Conservation (phyloP, 2,113 vertebrate species). For the Hiodon tergisus region DNA sequence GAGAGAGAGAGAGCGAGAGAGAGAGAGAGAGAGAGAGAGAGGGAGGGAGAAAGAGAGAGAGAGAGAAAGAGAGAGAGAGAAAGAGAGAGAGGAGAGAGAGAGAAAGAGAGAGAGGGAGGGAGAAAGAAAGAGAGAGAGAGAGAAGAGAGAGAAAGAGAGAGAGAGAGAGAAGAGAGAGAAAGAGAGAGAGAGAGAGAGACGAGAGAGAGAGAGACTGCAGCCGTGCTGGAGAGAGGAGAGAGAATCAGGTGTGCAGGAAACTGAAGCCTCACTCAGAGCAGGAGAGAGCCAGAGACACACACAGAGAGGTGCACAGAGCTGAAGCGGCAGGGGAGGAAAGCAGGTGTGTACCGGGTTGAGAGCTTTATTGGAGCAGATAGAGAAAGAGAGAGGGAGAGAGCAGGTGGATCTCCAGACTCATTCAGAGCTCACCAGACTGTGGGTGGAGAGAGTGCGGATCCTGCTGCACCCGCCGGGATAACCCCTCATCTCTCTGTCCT, state of each 20-base stretch:
- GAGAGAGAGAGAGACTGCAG: no score
- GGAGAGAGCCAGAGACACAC: slow-evolving; percentile 21
- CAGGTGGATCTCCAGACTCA: not conserved
- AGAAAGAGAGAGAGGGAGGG: not conserved
- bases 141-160: slow-evolving; percentile 33
- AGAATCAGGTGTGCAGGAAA: not conserved
- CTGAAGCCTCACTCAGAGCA: not conserved
- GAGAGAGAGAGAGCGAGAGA: slow-evolving; percentile 1
- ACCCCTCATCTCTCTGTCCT: no score
- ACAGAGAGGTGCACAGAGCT: slow-evolving; percentile 31
- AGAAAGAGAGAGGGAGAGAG: slow-evolving; percentile 37
- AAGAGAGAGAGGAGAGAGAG: slow-evolving; percentile 12
- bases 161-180: slow-evolving; percentile 12
- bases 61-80: slow-evolving; percentile 6
- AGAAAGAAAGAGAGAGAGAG: slow-evolving; percentile 1
- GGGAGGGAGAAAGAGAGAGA: not conserved
- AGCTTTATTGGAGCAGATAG: no score
- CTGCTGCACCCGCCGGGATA: no score
- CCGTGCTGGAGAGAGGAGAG: not conserved
- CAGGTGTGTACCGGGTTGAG: slow-evolving; percentile 27
- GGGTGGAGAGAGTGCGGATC: no score
- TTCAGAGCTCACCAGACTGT: no score
- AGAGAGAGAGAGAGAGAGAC: no score
- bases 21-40: slow-evolving; percentile 5
- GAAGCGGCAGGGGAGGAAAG: slow-evolving; percentile 31